Conservation (phyloP, 2,797 vertebrate genomes). For the Pogonophryne albipinna region DNA sequence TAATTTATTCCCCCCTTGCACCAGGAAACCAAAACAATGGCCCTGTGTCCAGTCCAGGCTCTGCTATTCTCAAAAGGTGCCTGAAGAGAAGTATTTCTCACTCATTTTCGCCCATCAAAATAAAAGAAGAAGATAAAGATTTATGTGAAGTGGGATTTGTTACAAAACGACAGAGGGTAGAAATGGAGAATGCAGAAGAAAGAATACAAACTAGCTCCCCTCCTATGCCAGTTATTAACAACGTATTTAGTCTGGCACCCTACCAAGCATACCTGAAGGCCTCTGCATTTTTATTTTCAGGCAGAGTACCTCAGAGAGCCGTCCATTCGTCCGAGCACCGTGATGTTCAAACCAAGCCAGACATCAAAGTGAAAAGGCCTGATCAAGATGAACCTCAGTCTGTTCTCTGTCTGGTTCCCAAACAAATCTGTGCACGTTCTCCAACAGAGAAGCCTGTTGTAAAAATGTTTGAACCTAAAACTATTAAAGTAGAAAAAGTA, state of each 20-base stretch:
- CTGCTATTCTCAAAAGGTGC: constrained; percentile 13
- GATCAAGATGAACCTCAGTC: constrained; percentile 33
- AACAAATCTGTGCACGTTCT: constrained; percentile 23
- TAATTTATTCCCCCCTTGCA: constrained; percentile 45
- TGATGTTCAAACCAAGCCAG: constrained; percentile 48
- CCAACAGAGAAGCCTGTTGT: constrained; percentile 26
- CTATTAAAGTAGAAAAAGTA: constrained; percentile 77
- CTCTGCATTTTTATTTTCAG: constrained; percentile 57
- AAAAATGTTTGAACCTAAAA: constrained; percentile 38
- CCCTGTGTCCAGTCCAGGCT: constrained; percentile 26
- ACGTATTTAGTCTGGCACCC: constrained; percentile 94
- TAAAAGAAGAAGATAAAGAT: constrained; percentile 64
- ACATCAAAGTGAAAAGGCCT: constrained; percentile 44
- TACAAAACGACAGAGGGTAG: constrained; percentile 63
- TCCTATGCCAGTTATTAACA: constrained; percentile 94
- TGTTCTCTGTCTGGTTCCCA: constrained; percentile 5
- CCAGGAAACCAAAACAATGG: constrained; percentile 29
- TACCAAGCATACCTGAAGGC: constrained; percentile 87
- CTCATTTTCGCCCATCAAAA: constrained; percentile 45
- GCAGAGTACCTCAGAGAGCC: constrained; percentile 32
- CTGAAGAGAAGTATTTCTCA: constrained; percentile 66
- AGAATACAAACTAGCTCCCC: constrained; percentile 76
- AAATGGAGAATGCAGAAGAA: constrained; percentile 27
- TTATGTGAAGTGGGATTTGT: constrained; percentile 52
- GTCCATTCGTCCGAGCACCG: constrained; percentile 25